Conservation (phyloP, 2,888 invertebrate species). For the Nycteola revayana region DNA sequence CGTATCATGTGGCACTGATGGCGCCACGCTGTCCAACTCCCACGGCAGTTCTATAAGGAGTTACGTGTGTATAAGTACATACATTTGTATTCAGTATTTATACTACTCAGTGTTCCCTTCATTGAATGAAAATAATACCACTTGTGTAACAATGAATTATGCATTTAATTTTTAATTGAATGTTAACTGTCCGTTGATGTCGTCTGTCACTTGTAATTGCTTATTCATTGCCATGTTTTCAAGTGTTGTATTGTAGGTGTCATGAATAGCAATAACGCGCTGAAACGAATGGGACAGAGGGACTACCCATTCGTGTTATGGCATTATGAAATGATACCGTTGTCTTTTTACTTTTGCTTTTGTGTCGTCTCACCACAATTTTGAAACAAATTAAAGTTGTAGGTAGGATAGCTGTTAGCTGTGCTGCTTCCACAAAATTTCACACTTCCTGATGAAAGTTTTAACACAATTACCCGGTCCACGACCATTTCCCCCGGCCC, state of each 20-base stretch:
- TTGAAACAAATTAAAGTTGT: constrained; percentile 70
- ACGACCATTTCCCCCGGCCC: constrained; percentile 66
- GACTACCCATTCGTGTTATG: constrained; percentile 11
- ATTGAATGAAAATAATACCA: constrained; percentile 58
- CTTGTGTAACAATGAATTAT: constrained; percentile 55
- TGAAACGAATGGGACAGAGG: too few species aligned
- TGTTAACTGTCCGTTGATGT: constrained; percentile 42
- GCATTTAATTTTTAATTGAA: constrained; percentile 59
- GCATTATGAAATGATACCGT: constrained; percentile 34
- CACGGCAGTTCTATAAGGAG: constrained; percentile 33
- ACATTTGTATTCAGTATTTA: constrained; percentile 61
- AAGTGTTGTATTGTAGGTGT: constrained; percentile 30
- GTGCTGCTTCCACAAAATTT: constrained; percentile 66
- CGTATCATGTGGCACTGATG: too few species aligned
- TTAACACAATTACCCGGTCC: constrained; percentile 79
- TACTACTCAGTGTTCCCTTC: constrained; percentile 46
- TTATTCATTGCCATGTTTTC: constrained; percentile 41
- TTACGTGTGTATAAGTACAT: constrained; percentile 43
- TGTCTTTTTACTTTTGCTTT: constrained; percentile 34
- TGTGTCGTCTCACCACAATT: constrained; percentile 44
- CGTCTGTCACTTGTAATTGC: constrained; percentile 39
- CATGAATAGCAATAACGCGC: constrained; percentile 27
- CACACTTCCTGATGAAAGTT: constrained; percentile 79
- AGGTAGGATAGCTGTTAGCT: constrained; percentile 51
- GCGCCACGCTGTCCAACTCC: constrained; percentile 65